Base-by-base conservation (phyloP, 2,888 invertebrate species). In the Andrena praecox region DNA sequence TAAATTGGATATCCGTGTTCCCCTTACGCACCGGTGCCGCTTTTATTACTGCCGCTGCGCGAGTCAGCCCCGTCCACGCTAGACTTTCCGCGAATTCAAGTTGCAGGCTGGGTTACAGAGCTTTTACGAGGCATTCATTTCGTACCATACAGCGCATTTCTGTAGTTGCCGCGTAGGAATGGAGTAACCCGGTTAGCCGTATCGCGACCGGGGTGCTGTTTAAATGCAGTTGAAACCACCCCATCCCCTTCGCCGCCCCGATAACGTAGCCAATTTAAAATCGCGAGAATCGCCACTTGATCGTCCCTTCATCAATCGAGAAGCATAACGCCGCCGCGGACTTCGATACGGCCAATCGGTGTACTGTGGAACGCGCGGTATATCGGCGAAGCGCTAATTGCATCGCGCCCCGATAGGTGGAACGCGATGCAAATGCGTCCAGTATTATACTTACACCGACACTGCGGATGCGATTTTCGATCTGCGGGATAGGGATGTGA, bases 301-400 rank as follows among this genome's bases (percentile, higher is more conserved):
- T 2, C 16, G 54, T 50, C 29, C 12, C n/a, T 67, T 42, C 52
- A 54, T 76, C 67, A 68, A 67, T 77, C 54, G 69, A 29, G 69
- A 29, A 24, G 31, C 42, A 82, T 85, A 84, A 85, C 89, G 85
- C 84, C 8, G 29, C 42, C 42, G 20, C 20, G 31, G 4, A 85
- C 84, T 77, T 71, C 79, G 78, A 68, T 86, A 79, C 77, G 66
- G 76, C 72, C 54, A 63, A 62, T 66, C 79, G 68, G 80, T 70
- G 66, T 77, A 82, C 75, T 80, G 72, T 84, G 84, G 86, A 90
- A 90, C 88, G 89, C 85, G 89, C 85, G 89, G 85, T 80, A 86
- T 87, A 86, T 84, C 87, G 89, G 89, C 89, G 89, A 90, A 87
- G 87, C 88, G 89, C 87, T 91, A 90, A 91, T 91, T 90, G 87